These are phyloP conservation scores for Nemoura dubitans DNA, from an alignment of 2,888 invertebrate species.

Conservation along the genomic window DNA sequence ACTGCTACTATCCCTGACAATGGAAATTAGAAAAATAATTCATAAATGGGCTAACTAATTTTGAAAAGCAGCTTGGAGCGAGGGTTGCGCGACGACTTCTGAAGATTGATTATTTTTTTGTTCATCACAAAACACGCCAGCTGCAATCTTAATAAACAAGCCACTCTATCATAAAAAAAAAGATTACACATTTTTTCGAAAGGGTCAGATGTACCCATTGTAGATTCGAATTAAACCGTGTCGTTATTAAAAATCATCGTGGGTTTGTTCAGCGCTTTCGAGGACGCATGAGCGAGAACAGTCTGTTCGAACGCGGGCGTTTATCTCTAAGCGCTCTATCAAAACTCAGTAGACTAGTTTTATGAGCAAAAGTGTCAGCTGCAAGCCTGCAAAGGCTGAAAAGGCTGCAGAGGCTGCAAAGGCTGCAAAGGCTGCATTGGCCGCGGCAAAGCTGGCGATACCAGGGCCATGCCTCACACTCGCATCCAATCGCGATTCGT, in stretches of 20 bases:
- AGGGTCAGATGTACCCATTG: neutral
- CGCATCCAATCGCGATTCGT: neutral
- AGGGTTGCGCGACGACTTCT: too few relatives aligned
- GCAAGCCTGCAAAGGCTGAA: neutral
- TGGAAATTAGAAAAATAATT: too few relatives aligned
- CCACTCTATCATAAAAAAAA: neutral
- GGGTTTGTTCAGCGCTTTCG: neutral
- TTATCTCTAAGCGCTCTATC: neutral
- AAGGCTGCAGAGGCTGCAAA: too few relatives aligned
- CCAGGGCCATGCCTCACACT: neutral
- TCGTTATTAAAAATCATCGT: slow-evolving; percentile 7
- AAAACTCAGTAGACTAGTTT: neutral
- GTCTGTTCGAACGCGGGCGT: neutral
- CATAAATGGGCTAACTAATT: too few relatives aligned
- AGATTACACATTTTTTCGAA: neutral
- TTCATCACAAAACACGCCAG: neutral
- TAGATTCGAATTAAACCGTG: slow-evolving; percentile 2
- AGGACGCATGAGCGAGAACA: neutral
- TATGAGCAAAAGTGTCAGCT: neutral
- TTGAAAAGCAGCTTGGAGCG: too few relatives aligned
- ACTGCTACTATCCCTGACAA: too few relatives aligned
- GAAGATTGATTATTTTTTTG: neutral
- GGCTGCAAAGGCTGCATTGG: too few relatives aligned
- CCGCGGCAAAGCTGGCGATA: too few relatives aligned
- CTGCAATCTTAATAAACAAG: slow-evolving; percentile 12